A percentile compares a stretch with the other conserved stretches of the same genome.
These are phyloP conservation scores for Caenorhabditis brenneri DNA, from an alignment of 1,140 invertebrate genomes.

Conservation along the genomic window DNA sequence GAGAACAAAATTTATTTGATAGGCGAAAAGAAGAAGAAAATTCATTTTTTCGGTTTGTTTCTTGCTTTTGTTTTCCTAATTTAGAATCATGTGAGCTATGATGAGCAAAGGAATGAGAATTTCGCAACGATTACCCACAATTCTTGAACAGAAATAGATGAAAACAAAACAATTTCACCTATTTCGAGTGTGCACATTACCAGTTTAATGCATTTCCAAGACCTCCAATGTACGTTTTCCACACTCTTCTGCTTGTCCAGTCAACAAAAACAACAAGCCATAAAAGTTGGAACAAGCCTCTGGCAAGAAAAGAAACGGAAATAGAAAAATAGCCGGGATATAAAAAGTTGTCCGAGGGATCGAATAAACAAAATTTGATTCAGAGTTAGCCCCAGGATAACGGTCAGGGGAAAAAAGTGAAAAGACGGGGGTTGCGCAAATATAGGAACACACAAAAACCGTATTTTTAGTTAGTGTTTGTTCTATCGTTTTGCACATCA, in stretches of 20 bases:
- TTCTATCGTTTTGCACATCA: conserved; percentile 41
- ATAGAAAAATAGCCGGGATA: not conserved
- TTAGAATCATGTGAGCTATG: not conserved
- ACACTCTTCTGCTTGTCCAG: not conserved
- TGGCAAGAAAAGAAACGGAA: not conserved
- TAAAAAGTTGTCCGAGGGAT: not conserved
- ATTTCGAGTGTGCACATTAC: not conserved
- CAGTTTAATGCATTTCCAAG: not conserved
- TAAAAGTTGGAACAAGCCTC: not conserved
- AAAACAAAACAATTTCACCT: not conserved
- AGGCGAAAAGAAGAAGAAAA: not conserved
- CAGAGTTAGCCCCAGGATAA: not conserved
- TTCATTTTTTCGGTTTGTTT: not conserved
- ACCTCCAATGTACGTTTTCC: not conserved
- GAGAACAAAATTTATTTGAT: not conserved
- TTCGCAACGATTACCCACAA: not conserved
- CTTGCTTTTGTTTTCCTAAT: not conserved
- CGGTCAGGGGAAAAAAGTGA: not conserved
- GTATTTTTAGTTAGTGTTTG: conserved; percentile 37
- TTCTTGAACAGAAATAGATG: not conserved
- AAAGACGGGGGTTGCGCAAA: not conserved
- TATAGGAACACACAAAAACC: conserved; percentile 13
- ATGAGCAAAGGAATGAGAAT: not conserved
- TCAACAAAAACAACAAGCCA: conserved; percentile 1
- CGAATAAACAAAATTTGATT: not conserved